Evolutionary conservation across 2,113 vertebrate species (phyloP), one percentile per base, ranked within the genome.

Genomic region (Chaenogobius annularis): DNA sequence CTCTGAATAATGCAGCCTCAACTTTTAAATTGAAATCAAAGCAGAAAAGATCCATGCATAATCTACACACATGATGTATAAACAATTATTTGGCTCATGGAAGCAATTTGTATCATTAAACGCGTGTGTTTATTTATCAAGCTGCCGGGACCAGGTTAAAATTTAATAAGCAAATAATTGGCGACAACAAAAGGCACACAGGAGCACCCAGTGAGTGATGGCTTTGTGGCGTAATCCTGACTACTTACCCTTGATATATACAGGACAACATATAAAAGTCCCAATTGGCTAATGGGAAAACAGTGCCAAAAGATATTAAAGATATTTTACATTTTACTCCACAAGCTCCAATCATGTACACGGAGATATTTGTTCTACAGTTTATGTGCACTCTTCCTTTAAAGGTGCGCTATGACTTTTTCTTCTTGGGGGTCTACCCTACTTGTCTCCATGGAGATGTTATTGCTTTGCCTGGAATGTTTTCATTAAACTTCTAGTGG

Each of bases 141-240:
- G 83, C 77, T 80, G 73, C 73, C 74, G 71, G 77, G 77, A 82
- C 15, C 61, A 78, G 79, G 83, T 89, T 77, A 87, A 90, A 90
- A 92, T 93, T 90, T 89, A 91, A 92, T 87, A 83, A 82, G 87
- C 84, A 85, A 90, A 90, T 92, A 92, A 92, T 91, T 92, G 88
- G 66, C 62, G 71, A 83, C 85, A 89, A 91, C 85, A 73, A 76
- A 46, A 15, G 66, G 10, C 55, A 26, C 74, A 74, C 43, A 71
- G 66, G 22, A 80, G 79, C 58, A 55, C 65, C 63, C 26, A 0
- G 58, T 88, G 81, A 89, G 86, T 86, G 83, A 84, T 86, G 73
- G 80, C 81, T 80, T 74, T 47, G 31, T 55, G 72, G 82, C 72
- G 75, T 70, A 62, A 83, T 76, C 23, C 62, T 50, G 81, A 80